These are phyloP conservation scores for Synanthedon vespiformis DNA, from an alignment of 2,888 invertebrate species.

Conservation along the genomic window DNA sequence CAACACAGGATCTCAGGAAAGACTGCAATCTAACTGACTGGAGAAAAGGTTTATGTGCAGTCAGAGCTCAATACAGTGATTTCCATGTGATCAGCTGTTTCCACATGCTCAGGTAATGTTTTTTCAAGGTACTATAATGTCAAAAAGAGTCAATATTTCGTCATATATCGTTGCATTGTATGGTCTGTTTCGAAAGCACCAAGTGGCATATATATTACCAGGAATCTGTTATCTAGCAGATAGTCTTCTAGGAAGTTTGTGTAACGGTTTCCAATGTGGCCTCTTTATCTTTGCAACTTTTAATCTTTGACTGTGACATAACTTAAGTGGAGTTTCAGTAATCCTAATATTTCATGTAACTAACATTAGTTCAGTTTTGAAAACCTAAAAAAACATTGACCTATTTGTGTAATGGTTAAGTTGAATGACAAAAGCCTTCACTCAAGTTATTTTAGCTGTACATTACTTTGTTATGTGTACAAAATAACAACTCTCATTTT, in stretches of 20 bases:
- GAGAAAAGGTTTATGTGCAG: neutral
- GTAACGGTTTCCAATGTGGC: neutral
- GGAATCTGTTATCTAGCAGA: neutral
- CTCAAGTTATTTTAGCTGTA: no score
- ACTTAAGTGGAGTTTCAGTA: no score
- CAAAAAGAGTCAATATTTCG: neutral
- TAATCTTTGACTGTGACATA: no score
- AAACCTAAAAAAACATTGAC: no score
- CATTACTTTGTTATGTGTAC: no score
- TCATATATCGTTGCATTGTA: neutral
- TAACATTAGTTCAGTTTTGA: no score
- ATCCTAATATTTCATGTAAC: no score
- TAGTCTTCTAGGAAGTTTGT: neutral
- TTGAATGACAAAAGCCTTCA: no score
- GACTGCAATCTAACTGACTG: neutral
- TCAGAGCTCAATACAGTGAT: constrained; percentile 6
- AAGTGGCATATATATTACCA: neutral
- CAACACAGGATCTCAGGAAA: neutral
- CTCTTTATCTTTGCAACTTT: neutral
- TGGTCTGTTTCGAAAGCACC: neutral
- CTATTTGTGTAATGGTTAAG: no score
- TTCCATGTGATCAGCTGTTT: constrained; percentile 3
- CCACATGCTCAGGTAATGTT: constrained; percentile 16
- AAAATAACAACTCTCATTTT: no score
- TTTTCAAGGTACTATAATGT: constrained; percentile 1